Base-by-base conservation (phyloP, 2,113 vertebrate species). In the Pimephales promelas region DNA sequence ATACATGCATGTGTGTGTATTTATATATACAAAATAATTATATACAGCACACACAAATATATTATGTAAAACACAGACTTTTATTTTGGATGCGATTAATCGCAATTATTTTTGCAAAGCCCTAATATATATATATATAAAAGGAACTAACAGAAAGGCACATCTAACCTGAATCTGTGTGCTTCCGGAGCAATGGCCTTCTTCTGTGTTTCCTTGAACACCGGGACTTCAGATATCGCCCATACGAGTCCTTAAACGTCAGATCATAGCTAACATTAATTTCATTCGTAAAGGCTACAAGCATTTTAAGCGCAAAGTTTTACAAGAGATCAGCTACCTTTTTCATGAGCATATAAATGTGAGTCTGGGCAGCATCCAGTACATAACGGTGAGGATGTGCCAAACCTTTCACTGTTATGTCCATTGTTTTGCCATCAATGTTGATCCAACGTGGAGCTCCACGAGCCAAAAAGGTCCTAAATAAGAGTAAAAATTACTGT, bases 311-410 rank as follows among this genome's bases (percentile, higher is more conserved):
- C 34, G 10, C 31, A 62, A 7, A 20, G 34, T 56, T 54, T 81
- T 57, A 54, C 40, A 66, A 76, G 11, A 83, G 45, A 45, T 64
- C 36, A 81, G 87, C 49, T 61, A 99, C 98, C 96, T 99, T 99
- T 93, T 99, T 99, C 98, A 99, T 99, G 85, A 99, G 96, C 97
- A 99, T 99, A 93, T 97, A 99, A 87, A 99, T 99, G 90, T 99
- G 98, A 0, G 98, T 98, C 59, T 99, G 98, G 0, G 98, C 98
- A 0, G 98, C 95, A 20, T 99, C 98, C 90, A 99, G 93, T 57
- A 99, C 97, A 0, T 98, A 98, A 86, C 98, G 96, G 88, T 99
- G 98, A 4, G 98, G 98, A 86, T 98, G 96, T 82, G 95, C 93
- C 88, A 99, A 92, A 43, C 97, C 96, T 78, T 91, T 98, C 85